Base-by-base conservation (phyloP, 2,113 vertebrate species). In the Chascanopsetta lugubris region DNA sequence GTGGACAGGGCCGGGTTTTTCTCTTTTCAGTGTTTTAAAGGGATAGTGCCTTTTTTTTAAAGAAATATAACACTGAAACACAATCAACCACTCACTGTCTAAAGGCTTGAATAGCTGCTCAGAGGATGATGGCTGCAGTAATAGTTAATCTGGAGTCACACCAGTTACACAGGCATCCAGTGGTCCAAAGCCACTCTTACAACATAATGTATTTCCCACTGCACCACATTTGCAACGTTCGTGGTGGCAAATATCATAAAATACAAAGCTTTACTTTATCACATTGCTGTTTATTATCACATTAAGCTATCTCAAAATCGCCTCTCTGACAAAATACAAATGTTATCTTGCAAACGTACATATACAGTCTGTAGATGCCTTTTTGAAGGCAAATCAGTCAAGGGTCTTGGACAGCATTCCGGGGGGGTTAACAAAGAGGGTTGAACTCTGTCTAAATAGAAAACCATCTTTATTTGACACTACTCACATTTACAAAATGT, bases 1-100 rank as follows among this genome's bases (percentile, higher is more conserved):
- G 53, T 59, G 57, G 65, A 79, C 47, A 9, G 60, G 10, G 38
- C 57, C 38, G 46, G 47, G 62, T 77, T 72, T 78, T 79, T 72
- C 61, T 77, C 72, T 79, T 75, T 27, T 75, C 22, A 47, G n/a
- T 79, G 58, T 74, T 77, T 82, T 74, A 80, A 84, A 73, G 34
- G 27, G 45, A 76, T 38, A 59, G n/a, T n/a, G n/a, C 13, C 24
- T 61, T 13, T 20, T 70, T 71, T 43, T 45, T 61, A 22, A 22
- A 21, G 32, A 11, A 43, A 26, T 54, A 12, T 49, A 67, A 27
- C 25, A n/a, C 12, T 7, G 27, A 62, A 77, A 50, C 21, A n/a
- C 22, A 32, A 58, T 22, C 8, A 54, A 59, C 27, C 25, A 32
- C 11, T 71, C 10, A 8, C 5, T 15, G 10, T 40, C 5, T 63